Percentiles rank a stretch among this genome's conserved stretches.
Conservation (phyloP, 1,140 invertebrate genomes). For the Pseudomyrmex cubaensis region DNA sequence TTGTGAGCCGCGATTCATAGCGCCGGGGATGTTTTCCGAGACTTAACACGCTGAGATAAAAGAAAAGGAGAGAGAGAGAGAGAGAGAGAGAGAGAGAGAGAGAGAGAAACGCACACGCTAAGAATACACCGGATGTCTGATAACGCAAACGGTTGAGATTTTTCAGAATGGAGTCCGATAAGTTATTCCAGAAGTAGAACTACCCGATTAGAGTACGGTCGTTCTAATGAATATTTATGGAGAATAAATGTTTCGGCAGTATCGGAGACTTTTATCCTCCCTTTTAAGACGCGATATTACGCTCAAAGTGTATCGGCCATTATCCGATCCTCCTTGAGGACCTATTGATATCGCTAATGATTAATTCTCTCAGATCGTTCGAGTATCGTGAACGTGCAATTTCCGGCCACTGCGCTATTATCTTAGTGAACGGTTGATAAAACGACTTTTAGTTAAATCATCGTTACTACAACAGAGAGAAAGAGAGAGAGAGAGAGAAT, state of each 20-base stretch:
- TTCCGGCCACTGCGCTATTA: slow-evolving; percentile 19
- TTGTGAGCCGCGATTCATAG: slow-evolving; percentile 36
- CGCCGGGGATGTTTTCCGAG: slow-evolving; percentile 19
- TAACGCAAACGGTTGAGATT: background rate
- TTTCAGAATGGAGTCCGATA: background rate
- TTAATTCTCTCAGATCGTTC: slow-evolving; percentile 1
- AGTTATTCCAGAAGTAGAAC: slow-evolving; percentile 34
- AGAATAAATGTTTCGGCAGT: slow-evolving; percentile 23
- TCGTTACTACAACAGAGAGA: background rate
- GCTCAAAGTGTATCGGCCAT: background rate
- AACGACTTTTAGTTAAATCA: background rate
- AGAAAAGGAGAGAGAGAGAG: no score
- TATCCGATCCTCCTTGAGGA: background rate
- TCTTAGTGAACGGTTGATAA: slow-evolving; percentile 19
- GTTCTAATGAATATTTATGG: slow-evolving; percentile 28
- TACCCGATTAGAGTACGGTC: background rate
- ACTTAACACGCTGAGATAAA: slow-evolving; percentile 4
- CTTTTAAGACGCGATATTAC: background rate
- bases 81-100: no score
- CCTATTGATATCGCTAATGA: background rate
- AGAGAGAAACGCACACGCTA: background rate
- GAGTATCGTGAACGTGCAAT: background rate
- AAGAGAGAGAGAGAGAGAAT: background rate
- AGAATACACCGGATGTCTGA: background rate
- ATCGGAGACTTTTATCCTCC: slow-evolving; percentile 32